phyloP scores from a whole-genome alignment of 2,888 invertebrate genomes.

The Sycophila texana region DNA sequence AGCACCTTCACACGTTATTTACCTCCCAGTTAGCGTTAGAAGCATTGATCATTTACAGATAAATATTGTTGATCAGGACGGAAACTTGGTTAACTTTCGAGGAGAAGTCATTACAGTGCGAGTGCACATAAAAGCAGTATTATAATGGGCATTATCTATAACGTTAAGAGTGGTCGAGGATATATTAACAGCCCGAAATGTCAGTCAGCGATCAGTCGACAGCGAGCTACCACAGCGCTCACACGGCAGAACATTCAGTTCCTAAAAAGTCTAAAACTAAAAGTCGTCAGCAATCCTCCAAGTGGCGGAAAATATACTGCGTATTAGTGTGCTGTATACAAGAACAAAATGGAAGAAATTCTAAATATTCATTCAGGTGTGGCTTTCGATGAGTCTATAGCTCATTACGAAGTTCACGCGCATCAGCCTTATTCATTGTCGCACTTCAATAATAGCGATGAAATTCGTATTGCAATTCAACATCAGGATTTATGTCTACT shows the following conservation, averaged over 20 bases:
- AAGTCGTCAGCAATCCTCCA: no score
- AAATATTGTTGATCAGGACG: not conserved
- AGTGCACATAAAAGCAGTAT: not conserved
- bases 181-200: no score
- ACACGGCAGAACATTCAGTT: no score
- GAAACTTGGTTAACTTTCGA: not conserved
- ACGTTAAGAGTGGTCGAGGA: no score
- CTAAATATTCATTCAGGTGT: not conserved
- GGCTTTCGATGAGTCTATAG: constrained; percentile 45
- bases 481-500: constrained; percentile 44
- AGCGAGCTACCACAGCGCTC: no score
- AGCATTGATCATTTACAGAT: constrained; percentile 50
- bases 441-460: constrained; percentile 51
- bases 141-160: not conserved
- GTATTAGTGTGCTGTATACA: no score
- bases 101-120: not conserved
- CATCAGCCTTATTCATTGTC: constrained; percentile 49
- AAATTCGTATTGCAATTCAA: constrained; percentile 52
- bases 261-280: no score
- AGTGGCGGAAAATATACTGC: no score
- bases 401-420: constrained; percentile 47
- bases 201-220: no score
- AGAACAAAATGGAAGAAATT: no score
- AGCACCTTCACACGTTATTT: constrained; percentile 60
- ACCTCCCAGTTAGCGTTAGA: constrained; percentile 56